A percentile compares a stretch with the other conserved stretches of the same genome.
phyloP scores from a whole-genome alignment of 1,140 invertebrate species.

The Hyphantria cunea region DNA sequence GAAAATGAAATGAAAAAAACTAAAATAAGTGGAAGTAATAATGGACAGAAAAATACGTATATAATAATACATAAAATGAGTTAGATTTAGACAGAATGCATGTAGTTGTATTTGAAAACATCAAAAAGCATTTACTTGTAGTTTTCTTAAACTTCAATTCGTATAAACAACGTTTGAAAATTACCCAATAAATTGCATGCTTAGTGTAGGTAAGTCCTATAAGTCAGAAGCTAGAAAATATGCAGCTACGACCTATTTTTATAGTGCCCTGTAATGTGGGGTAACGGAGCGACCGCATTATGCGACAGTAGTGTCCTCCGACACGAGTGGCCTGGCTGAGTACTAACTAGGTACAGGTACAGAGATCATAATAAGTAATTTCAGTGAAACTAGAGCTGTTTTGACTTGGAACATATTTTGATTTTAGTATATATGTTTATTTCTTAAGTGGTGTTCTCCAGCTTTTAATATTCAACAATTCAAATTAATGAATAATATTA shows the following conservation, averaged over 20 bases:
- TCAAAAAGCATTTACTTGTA: too few species aligned
- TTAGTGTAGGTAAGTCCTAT: conserved; percentile 14
- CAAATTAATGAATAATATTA: too few species aligned
- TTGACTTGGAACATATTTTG: too few species aligned
- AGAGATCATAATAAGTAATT: neutral
- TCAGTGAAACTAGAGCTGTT: neutral
- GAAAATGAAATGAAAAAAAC: too few species aligned
- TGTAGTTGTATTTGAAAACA: neutral
- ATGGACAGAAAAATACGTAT: too few species aligned
- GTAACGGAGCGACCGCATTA: conserved; percentile 34
- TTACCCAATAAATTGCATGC: conserved; percentile 17
- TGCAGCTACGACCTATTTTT: conserved; percentile 31
- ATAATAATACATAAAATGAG: too few species aligned
- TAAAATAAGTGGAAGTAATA: too few species aligned
- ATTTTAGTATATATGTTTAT: too few species aligned
- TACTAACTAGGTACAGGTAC: conserved; percentile 6
- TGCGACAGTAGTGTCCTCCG: conserved; percentile 29
- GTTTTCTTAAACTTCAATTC: conserved; percentile 16
- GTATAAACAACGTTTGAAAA: neutral
- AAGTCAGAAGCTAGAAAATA: conserved; percentile 25
- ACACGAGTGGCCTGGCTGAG: conserved; percentile 11
- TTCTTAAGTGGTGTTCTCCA: too few species aligned
- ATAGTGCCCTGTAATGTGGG: conserved; percentile 27
- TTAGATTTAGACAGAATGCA: too few species aligned
- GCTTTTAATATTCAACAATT: too few species aligned